Conservation (phyloP, 2,888 invertebrate genomes). For the Prosopocoilus inquinatus region DNA sequence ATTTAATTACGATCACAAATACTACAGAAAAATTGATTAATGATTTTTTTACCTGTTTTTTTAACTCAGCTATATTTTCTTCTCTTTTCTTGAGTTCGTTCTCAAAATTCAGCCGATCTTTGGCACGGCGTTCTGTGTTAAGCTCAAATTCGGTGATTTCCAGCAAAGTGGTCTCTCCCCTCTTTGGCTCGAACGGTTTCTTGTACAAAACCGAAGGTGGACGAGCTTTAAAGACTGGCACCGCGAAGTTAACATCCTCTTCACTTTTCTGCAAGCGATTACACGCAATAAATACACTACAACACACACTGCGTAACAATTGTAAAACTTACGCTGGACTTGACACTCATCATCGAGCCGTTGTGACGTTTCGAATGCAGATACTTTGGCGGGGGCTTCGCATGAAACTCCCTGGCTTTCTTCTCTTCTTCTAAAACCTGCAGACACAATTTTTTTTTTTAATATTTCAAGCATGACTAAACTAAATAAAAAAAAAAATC, state of each 20-base stretch:
- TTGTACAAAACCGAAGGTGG: slow-evolving; percentile 61
- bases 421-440: slow-evolving; percentile 59
- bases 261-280: slow-evolving; percentile 47
- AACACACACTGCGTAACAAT: neutral
- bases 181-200: slow-evolving; percentile 64
- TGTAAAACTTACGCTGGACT: slow-evolving; percentile 16
- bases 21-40: neutral
- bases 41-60: slow-evolving; percentile 31
- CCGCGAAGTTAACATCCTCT: slow-evolving; percentile 33
- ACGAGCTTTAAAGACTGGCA: slow-evolving; percentile 59
- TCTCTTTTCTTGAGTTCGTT: slow-evolving; percentile 57
- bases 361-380: slow-evolving; percentile 1
- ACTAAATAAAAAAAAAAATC: neutral
- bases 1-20: neutral
- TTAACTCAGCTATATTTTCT: slow-evolving; percentile 51
- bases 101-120: slow-evolving; percentile 62
- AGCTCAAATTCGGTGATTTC: slow-evolving; percentile 58
- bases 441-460: slow-evolving; percentile 18
- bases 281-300: slow-evolving; percentile 3
- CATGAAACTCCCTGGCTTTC: slow-evolving; percentile 66
- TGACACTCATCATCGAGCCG: slow-evolving; percentile 16
- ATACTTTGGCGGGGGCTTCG: slow-evolving; percentile 61
- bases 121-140: slow-evolving; percentile 64
- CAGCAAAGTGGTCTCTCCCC: slow-evolving; percentile 49
- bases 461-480: slow-evolving; percentile 19